These are phyloP conservation scores for Itoplectis maculator DNA, from an alignment of 2,888 invertebrate genomes.

Conservation along the genomic window DNA sequence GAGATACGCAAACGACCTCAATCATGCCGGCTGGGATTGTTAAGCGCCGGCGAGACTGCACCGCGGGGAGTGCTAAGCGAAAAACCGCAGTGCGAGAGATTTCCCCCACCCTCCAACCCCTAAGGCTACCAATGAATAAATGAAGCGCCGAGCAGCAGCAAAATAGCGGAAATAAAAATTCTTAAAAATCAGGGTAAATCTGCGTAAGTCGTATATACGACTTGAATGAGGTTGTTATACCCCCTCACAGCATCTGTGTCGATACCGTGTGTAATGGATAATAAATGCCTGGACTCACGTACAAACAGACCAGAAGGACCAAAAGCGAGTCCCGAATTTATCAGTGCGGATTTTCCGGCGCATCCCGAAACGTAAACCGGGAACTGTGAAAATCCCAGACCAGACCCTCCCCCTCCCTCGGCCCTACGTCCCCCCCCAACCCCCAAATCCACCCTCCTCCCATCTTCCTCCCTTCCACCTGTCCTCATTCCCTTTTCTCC, in stretches of 20 bases:
- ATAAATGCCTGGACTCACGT: slow-evolving; percentile 58
- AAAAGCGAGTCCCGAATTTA: slow-evolving; percentile 72
- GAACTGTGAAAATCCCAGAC: slow-evolving; percentile 74
- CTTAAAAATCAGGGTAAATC: slow-evolving; percentile 13
- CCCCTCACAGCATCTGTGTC: slow-evolving; percentile 20
- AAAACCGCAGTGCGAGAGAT: slow-evolving; percentile 17
- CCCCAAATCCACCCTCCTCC: too few relatives aligned
- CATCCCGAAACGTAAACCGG: slow-evolving; percentile 68
- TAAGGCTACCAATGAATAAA: slow-evolving; percentile 45
- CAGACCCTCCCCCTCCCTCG: slow-evolving; percentile 17
- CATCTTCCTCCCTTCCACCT: not conserved
- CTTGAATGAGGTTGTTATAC: too few relatives aligned
- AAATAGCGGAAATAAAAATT: slow-evolving; percentile 24
- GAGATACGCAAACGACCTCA: slow-evolving; percentile 9
- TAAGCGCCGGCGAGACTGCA: not conserved
- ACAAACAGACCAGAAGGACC: slow-evolving; percentile 55
- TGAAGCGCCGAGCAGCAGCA: slow-evolving; percentile 32
- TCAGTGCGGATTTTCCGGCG: slow-evolving; percentile 74
- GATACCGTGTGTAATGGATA: slow-evolving; percentile 63
- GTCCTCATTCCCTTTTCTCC: not conserved
- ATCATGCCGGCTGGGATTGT: slow-evolving; percentile 8
- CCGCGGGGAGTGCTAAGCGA: slow-evolving; percentile 1
- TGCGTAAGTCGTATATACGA: slow-evolving; percentile 42
- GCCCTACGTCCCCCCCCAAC: slow-evolving; percentile 8
- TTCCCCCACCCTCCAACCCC: not conserved